Evolutionary conservation across 2,888 invertebrate species (phyloP).

Genomic region (Philopedon plagiatum): DNA sequence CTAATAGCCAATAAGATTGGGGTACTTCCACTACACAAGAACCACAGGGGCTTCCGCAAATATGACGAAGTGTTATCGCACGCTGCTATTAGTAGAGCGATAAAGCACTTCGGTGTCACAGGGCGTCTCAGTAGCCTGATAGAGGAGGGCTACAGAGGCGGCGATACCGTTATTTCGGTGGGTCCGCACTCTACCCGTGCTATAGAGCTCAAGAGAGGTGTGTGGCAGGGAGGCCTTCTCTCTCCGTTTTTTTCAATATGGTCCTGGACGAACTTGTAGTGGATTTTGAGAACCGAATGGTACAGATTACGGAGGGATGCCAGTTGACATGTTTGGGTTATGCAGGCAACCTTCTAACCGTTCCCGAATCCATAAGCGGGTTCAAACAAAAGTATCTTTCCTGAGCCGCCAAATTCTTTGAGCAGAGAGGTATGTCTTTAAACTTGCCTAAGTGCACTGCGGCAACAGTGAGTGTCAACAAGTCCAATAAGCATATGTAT

Average conservation of each 20-base stretch:
- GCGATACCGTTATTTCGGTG: neutral
- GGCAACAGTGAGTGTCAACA: slow-evolving; percentile 15
- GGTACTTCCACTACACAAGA: too few species aligned
- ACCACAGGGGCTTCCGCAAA: too few species aligned
- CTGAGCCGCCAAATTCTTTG: neutral
- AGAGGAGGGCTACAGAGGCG: neutral
- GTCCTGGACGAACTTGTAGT: slow-evolving; percentile 29
- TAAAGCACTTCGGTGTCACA: slow-evolving; percentile 30
- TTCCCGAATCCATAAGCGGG: neutral
- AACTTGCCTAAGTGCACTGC: slow-evolving; percentile 24
- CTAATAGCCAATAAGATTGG: too few species aligned
- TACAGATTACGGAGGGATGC: neutral
- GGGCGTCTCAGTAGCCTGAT: neutral
- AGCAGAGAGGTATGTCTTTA: slow-evolving; percentile 25
- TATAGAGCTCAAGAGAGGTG: slow-evolving; percentile 13
- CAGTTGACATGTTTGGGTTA: slow-evolving; percentile 28
- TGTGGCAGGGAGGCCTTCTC: slow-evolving; percentile 30
- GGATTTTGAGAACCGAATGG: neutral
- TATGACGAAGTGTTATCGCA: too few species aligned
- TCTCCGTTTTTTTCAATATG: slow-evolving; percentile 24
- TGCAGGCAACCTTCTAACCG: slow-evolving; percentile 44
- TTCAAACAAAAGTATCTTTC: neutral
- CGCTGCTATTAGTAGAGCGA: too few species aligned
- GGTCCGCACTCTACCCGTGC: neutral
- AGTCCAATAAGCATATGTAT: slow-evolving; percentile 17